Conservation (phyloP, 2,888 invertebrate genomes). For the Agrenia bidenticulata region DNA sequence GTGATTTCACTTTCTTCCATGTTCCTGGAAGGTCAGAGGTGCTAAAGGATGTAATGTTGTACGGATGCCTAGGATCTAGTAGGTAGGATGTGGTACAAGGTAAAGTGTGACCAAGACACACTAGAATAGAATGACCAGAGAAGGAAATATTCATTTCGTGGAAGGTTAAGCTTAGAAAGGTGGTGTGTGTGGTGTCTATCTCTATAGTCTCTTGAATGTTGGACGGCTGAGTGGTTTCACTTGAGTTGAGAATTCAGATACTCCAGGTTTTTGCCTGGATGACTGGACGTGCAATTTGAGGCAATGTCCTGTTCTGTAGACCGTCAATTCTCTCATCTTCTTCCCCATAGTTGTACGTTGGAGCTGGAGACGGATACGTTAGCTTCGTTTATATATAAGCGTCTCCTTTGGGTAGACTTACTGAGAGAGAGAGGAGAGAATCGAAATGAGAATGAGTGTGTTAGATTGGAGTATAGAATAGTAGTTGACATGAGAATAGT, state of each 20-base stretch:
- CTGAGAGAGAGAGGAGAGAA: neutral
- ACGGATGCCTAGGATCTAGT: too few relatives aligned
- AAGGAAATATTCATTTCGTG: conserved; percentile 9
- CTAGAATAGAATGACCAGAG: neutral
- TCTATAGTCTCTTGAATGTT: conserved; percentile 15
- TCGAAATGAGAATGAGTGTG: conserved; percentile 1
- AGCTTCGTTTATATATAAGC: neutral
- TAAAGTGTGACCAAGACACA: neutral
- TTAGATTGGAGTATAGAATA: neutral
- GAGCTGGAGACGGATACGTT: neutral
- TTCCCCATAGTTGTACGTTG: neutral
- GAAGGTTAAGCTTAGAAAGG: conserved; percentile 16
- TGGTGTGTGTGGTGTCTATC: conserved; percentile 3
- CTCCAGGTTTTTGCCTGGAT: conserved; percentile 31
- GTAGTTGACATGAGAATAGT: conserved; percentile 8
- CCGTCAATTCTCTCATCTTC: conserved; percentile 18
- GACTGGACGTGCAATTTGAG: conserved; percentile 25
- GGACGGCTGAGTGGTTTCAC: conserved; percentile 36
- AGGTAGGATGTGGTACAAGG: neutral
- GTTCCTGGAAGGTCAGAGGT: too few relatives aligned
- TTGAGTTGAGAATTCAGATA: conserved; percentile 17
- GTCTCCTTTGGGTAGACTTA: too few relatives aligned
- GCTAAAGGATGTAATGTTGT: too few relatives aligned
- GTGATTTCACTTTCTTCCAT: too few relatives aligned
- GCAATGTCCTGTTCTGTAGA: conserved; percentile 27